Conservation (phyloP, 2,797 vertebrate genomes). For the Rhinichthys osculus region DNA sequence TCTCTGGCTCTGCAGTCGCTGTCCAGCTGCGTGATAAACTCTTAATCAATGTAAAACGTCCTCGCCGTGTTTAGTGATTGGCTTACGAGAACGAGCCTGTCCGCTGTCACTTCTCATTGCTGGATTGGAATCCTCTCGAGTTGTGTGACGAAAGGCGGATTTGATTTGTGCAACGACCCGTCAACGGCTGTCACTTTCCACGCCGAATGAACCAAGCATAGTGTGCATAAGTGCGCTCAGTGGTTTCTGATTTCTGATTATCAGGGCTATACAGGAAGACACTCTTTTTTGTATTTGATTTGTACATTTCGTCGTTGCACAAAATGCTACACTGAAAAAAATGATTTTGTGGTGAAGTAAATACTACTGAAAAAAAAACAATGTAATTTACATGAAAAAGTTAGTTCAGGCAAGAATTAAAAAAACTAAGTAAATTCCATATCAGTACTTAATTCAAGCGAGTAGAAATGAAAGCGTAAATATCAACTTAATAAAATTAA, state of each 20-base stretch:
- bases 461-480: too few relatives aligned
- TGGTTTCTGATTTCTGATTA: background rate
- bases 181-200: conserved; percentile 19
- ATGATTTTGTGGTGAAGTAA: too few relatives aligned
- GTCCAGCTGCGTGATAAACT: conserved; percentile 40
- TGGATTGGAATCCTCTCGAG: conserved; percentile 35
- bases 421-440: too few relatives aligned
- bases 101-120: conserved; percentile 74
- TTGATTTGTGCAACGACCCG: conserved; percentile 39
- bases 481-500: too few relatives aligned
- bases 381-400: too few relatives aligned
- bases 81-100: conserved; percentile 66
- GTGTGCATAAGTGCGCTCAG: background rate
- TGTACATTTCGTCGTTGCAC: background rate
- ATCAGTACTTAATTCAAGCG: too few relatives aligned
- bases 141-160: conserved; percentile 44
- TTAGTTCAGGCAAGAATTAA: too few relatives aligned
- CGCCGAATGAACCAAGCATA: background rate
- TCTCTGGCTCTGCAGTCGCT: conserved; percentile 16
- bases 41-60: conserved; percentile 73
- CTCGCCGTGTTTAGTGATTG: conserved; percentile 71
- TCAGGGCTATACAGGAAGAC: background rate
- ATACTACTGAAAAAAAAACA: too few relatives aligned
- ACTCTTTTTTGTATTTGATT: background rate
- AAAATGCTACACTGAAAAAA: too few relatives aligned